Conservation (phyloP, 2,888 invertebrate species). For the Dascillus cervinus region DNA sequence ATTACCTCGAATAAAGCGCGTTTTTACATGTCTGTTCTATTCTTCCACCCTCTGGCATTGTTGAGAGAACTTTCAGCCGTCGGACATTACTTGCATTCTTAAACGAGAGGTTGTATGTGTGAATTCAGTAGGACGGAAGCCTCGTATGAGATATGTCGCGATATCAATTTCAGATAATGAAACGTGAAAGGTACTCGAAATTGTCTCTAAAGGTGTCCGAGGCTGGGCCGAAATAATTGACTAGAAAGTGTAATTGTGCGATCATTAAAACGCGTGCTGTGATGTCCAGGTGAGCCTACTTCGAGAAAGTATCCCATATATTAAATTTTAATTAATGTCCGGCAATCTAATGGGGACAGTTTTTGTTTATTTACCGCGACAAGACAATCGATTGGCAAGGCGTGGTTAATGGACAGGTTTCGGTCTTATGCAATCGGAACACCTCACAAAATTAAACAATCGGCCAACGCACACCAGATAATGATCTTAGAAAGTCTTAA, state of each 20-base stretch:
- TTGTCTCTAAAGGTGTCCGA: no score
- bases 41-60: slow-evolving; percentile 21
- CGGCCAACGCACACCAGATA: slow-evolving; percentile 23
- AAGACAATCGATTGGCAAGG: slow-evolving; percentile 27
- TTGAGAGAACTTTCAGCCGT: slow-evolving; percentile 12
- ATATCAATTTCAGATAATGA: no score
- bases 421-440: slow-evolving; percentile 22
- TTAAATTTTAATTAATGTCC: slow-evolving; percentile 28
- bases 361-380: slow-evolving; percentile 28
- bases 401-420: slow-evolving; percentile 21
- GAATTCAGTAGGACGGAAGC: slow-evolving; percentile 2
- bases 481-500: slow-evolving; percentile 21
- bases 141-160: no score
- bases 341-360: slow-evolving; percentile 29
- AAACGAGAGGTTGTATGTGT: slow-evolving; percentile 13
- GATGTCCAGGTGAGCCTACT: slow-evolving; percentile 9
- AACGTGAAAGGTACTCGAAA: no score
- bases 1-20: slow-evolving; percentile 34
- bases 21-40: slow-evolving; percentile 32
- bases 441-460: slow-evolving; percentile 25
- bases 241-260: slow-evolving; percentile 16
- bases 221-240: slow-evolving; percentile 9
- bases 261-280: slow-evolving; percentile 1
- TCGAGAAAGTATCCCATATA: slow-evolving; percentile 15
- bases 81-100: slow-evolving; percentile 22